Evolutionary conservation across 1,140 invertebrate species (phyloP).

Genomic region (Leptestheria dahalacensis): DNA sequence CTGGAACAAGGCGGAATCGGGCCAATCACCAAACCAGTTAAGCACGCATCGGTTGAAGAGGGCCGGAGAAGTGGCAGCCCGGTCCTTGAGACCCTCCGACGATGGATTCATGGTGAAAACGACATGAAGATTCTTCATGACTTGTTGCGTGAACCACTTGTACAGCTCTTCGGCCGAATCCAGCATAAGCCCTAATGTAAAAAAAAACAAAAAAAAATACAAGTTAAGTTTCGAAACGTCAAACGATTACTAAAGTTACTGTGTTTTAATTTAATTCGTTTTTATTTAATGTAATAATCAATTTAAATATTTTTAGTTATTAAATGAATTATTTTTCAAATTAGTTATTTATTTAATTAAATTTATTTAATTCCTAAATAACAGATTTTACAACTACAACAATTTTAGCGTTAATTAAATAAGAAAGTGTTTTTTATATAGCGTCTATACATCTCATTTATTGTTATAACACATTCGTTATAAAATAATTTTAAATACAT

Average conservation of each 20-base stretch:
- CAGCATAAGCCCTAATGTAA: conserved; percentile 60
- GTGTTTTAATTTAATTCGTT: too few species aligned
- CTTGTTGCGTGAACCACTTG: conserved; percentile 96
- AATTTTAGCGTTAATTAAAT: too few species aligned
- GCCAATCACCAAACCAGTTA: conserved; percentile 99
- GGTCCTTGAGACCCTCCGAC: conserved; percentile 91
- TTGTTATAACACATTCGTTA: too few species aligned
- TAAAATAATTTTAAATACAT: too few species aligned
- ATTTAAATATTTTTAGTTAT: too few species aligned
- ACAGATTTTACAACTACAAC: neutral
- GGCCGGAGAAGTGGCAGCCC: conserved; percentile 95
- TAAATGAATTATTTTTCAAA: too few species aligned
- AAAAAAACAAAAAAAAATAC: neutral
- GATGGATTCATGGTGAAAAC: conserved; percentile 99
- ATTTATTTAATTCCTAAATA: neutral
- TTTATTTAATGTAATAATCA: too few species aligned
- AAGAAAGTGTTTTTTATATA: too few species aligned
- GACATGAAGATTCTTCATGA: conserved; percentile 97
- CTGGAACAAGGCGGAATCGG: conserved; percentile 86
- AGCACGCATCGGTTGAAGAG: conserved; percentile 98
- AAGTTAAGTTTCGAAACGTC: too few species aligned
- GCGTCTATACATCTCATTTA: too few species aligned
- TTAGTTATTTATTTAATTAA: too few species aligned
- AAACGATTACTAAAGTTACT: too few species aligned
- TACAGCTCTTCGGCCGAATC: conserved; percentile 97